A percentile compares a stretch with the other conserved stretches of the same genome.
Evolutionary conservation across 2,888 invertebrate genomes (phyloP).

Genomic region (Agriopis marginaria): DNA sequence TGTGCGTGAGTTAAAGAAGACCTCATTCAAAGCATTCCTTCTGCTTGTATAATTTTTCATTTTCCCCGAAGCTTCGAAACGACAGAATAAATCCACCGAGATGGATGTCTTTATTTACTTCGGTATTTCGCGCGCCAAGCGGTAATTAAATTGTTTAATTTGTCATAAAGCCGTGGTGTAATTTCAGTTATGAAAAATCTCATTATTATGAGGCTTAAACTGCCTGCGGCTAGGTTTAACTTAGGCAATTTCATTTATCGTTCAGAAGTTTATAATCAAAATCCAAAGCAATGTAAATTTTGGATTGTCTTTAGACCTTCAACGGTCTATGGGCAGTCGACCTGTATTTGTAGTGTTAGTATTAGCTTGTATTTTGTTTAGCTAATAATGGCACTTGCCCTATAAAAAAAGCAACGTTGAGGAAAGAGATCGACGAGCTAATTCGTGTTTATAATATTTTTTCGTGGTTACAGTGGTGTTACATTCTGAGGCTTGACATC

Average conservation of each 20-base stretch:
- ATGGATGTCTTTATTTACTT: slow-evolving; percentile 37
- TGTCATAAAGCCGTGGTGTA: slow-evolving; percentile 26
- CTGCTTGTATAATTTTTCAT: slow-evolving; percentile 5
- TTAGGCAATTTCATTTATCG: not conserved
- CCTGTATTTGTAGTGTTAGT: too few species aligned
- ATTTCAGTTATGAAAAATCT: slow-evolving; percentile 23
- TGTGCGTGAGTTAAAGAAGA: too few species aligned
- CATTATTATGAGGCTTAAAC: slow-evolving; percentile 8
- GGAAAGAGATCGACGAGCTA: too few species aligned
- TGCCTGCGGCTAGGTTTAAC: not conserved
- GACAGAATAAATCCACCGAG: slow-evolving; percentile 38
- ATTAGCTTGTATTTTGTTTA: too few species aligned
- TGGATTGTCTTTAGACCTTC: too few species aligned
- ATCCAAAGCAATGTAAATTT: too few species aligned
- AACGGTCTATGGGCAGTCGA: too few species aligned
- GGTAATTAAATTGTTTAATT: slow-evolving; percentile 34
- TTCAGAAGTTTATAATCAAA: not conserved
- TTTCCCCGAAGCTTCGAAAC: slow-evolving; percentile 21
- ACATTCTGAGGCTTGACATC: too few species aligned
- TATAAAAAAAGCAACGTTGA: too few species aligned
- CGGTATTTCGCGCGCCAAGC: slow-evolving; percentile 21
- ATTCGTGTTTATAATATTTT: too few species aligned
- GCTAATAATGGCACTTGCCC: too few species aligned
- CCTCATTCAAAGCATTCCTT: not conserved
- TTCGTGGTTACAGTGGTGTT: too few species aligned